A percentile compares a stretch with the other conserved stretches of the same genome.
Evolutionary conservation across 2,113 vertebrate species (phyloP).

Genomic region (Conger conger): DNA sequence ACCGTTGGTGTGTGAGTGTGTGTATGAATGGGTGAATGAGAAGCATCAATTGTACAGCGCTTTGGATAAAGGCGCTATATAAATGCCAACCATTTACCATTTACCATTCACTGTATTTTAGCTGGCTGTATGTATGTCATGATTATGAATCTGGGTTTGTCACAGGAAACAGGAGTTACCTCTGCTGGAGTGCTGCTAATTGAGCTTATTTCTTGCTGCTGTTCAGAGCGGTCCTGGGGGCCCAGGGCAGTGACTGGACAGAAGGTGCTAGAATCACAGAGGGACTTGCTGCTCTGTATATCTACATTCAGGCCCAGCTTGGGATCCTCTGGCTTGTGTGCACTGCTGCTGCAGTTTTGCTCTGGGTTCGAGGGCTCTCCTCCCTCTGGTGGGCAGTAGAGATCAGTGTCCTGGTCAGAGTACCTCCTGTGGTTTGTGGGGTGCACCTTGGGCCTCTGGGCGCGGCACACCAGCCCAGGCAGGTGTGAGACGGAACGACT

Average conservation of each 20-base stretch:
- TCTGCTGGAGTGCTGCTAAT: constrained; percentile 60
- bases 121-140: no score
- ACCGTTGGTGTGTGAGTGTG: no score
- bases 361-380: not conserved
- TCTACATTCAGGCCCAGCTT: constrained; percentile 53
- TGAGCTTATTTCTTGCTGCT: constrained; percentile 36
- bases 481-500: constrained; percentile 50
- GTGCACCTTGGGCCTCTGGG: constrained; percentile 48
- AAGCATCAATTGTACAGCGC: no score
- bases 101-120: no score
- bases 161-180: constrained; percentile 44
- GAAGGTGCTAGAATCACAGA: constrained; percentile 54
- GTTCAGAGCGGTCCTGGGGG: constrained; percentile 33
- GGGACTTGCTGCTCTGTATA: constrained; percentile 52
- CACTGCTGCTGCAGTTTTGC: not conserved
- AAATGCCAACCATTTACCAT: no score
- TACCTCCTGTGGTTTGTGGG: constrained; percentile 56
- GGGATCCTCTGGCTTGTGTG: constrained; percentile 52
- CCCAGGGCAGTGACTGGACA: constrained; percentile 45
- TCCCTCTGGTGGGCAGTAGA: constrained; percentile 51
- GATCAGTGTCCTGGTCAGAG: constrained; percentile 64
- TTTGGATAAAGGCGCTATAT: no score
- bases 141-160: not conserved
- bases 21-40: no score
- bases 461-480: constrained; percentile 32